Percentiles rank a stretch among this genome's conserved stretches.
These are phyloP conservation scores for Scortum barcoo DNA, from an alignment of 2,113 vertebrate species.

Conservation along the genomic window DNA sequence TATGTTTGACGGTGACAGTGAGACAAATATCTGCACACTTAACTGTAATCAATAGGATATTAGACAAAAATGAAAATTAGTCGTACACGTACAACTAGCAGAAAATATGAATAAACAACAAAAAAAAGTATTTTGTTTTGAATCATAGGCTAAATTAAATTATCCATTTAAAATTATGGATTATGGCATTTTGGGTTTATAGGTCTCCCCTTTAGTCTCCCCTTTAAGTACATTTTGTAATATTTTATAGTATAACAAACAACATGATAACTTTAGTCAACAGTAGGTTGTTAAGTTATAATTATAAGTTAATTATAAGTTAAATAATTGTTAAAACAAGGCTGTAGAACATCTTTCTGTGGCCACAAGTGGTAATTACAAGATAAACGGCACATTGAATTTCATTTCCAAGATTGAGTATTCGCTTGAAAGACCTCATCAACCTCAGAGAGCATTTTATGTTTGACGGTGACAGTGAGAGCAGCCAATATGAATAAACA, in stretches of 20 bases:
- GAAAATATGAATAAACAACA: not conserved
- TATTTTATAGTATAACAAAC: not conserved
- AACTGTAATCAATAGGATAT: not conserved
- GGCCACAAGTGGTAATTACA: not conserved
- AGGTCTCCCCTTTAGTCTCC: not conserved
- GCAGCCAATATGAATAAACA: no score
- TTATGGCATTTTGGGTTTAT: not conserved
- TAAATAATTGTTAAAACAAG: not conserved
- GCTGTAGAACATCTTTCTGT: not conserved
- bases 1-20: not conserved
- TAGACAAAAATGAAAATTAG: not conserved
- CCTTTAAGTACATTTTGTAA: not conserved
- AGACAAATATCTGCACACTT: not conserved
- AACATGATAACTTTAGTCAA: not conserved
- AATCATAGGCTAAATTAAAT: no score
- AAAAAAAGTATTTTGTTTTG: not conserved
- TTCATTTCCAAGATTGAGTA: not conserved
- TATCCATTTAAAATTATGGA: not conserved
- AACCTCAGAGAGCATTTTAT: no score
- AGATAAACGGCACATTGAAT: not conserved
- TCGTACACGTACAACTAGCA: not conserved
- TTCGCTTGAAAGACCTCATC: not conserved
- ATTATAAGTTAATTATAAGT: not conserved
- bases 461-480: no score
- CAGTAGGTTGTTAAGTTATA: not conserved